phyloP scores from a whole-genome alignment of 2,113 vertebrate genomes.

The Dicentrarchus labrax region DNA sequence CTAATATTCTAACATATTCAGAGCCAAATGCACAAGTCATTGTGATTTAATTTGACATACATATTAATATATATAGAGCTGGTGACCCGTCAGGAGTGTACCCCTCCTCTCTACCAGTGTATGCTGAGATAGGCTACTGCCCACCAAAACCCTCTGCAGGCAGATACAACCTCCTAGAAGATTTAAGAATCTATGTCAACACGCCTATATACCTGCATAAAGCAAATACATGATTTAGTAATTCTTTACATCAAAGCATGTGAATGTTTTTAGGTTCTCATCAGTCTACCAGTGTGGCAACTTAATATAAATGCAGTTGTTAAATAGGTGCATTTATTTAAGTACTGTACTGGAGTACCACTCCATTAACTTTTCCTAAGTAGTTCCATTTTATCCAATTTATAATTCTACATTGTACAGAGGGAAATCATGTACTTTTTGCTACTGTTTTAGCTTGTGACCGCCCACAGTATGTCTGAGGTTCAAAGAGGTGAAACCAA shows the following conservation, averaged over 20 bases:
- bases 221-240: neutral
- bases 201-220: too few relatives aligned
- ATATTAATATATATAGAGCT: slow-evolving; percentile 4
- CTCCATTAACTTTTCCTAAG: too few relatives aligned
- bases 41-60: neutral
- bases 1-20: neutral
- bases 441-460: too few relatives aligned
- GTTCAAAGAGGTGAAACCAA: too few relatives aligned
- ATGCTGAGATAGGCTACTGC: slow-evolving; percentile 12
- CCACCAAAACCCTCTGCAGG: neutral
- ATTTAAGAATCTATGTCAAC: neutral
- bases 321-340: too few relatives aligned
- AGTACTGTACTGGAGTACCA: too few relatives aligned
- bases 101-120: neutral
- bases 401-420: too few relatives aligned
- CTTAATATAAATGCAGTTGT: neutral
- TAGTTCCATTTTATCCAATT: too few relatives aligned
- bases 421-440: too few relatives aligned
- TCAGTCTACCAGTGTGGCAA: neutral
- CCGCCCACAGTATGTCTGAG: too few relatives aligned
- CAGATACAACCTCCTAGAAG: neutral
- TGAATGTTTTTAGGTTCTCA: neutral
- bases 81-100: neutral
- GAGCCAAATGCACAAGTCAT: neutral
- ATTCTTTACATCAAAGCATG: neutral